Base-by-base conservation (phyloP, 1,140 invertebrate genomes). In the Drosophila repletoides region DNA sequence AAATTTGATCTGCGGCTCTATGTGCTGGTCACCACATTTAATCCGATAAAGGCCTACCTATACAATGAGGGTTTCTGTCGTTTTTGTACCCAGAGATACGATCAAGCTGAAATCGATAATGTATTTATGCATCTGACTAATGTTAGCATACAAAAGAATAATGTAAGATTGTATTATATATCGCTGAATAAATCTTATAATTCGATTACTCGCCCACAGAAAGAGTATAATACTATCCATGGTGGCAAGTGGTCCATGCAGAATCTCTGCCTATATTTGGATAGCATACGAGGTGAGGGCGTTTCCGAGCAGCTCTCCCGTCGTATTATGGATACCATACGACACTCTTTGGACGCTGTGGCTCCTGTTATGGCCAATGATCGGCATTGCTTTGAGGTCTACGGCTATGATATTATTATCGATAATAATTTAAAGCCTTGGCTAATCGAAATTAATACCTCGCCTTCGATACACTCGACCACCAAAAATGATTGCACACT, bases 221-320 rank as follows among this genome's bases (percentile, higher is more conserved):
- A 95, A 93, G 97, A 98, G 84, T 99, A 99, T 83, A 99, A 99
- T 90, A 95, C 93, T 72, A 92, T 97, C 41, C 97, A 99, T 84
- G 97, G 98, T 5, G 97, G 97, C 0, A 99, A 99, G 92, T 94
- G 98, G 92, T 97, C 95, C 40, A 94, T 98, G 19, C 94, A 98
- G 81, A 98, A 98, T 92, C 91, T 99, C 19, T 92, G 95, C 53
- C 91, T 98, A 2, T 98, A 97, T 90, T 91, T 99, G 72, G 97
- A 98, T 91, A 96, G 97, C 64, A 97, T 97, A 0, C 92, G 95
- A 51, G 97, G 97, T 0, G 97, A 97, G 89, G 92, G 93, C 24
- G 95, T 97, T 0, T 97, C 95, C 0, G 94, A 96, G 80, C 94
- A 93, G 64, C 88, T 97, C 5, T 97, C 96, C 88, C 92, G 93